Conservation (phyloP, 2,888 invertebrate genomes). For the Calliphora vomitoria region DNA sequence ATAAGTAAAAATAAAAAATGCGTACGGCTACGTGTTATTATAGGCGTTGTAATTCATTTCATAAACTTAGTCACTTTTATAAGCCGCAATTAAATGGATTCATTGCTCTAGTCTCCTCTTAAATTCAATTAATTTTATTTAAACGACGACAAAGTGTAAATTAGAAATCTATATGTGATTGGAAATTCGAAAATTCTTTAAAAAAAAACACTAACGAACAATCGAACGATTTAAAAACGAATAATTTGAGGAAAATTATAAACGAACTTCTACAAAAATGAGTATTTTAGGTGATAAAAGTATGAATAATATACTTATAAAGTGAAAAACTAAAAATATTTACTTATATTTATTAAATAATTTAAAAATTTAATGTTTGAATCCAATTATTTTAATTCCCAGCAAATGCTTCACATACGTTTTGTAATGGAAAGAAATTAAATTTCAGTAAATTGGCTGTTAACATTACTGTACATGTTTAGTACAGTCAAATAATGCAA, state of each 20-base stretch:
- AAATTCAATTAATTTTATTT: conserved; percentile 40
- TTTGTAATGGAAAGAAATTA: too few species aligned
- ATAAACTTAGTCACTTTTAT: conserved; percentile 69
- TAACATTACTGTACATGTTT: too few species aligned
- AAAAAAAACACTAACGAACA: conserved; percentile 28
- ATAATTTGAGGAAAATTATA: neutral
- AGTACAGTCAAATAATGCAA: too few species aligned
- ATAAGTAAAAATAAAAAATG: conserved; percentile 22
- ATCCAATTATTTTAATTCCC: too few species aligned
- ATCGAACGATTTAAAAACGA: conserved; percentile 45
- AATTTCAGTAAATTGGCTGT: too few species aligned
- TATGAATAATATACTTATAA: conserved; percentile 38
- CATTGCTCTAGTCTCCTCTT: conserved; percentile 7
- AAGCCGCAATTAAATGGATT: conserved; percentile 70
- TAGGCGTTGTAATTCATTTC: conserved; percentile 53
- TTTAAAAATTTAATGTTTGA: too few species aligned
- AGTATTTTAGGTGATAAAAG: conserved; percentile 71
- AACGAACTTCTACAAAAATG: conserved; percentile 52
- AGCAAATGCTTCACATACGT: too few species aligned
- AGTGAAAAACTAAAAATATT: conserved; percentile 5
- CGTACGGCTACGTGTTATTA: conserved; percentile 54
- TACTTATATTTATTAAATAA: too few species aligned
- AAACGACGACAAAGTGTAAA: conserved; percentile 38
- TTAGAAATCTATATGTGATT: conserved; percentile 26
- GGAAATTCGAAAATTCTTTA: conserved; percentile 27